Percentiles rank a stretch among this genome's conserved stretches.
phyloP scores from a whole-genome alignment of 2,113 vertebrate species.

The Scalopus aquaticus region DNA sequence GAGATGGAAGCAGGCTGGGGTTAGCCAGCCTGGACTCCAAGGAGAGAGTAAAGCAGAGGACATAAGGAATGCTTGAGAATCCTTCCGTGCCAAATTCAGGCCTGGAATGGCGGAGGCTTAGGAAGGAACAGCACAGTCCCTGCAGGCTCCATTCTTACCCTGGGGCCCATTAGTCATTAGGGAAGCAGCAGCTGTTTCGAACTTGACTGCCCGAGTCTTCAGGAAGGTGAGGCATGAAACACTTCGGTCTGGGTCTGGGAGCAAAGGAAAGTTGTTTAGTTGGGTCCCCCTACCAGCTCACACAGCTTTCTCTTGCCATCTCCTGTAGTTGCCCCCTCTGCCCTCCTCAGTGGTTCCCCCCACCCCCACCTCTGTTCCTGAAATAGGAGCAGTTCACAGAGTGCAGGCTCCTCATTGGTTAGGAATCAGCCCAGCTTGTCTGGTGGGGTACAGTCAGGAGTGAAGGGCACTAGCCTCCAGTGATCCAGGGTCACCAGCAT shows the following conservation, averaged over 20 bases:
- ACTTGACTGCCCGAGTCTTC: slow-evolving; percentile 62
- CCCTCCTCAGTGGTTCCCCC: no score
- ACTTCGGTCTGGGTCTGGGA: slow-evolving; percentile 77
- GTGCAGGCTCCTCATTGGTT: not conserved
- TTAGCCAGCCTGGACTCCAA: not conserved
- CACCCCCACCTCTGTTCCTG: not conserved
- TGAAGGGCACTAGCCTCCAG: not conserved
- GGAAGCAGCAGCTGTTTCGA: slow-evolving; percentile 63
- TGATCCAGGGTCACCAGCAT: no score
- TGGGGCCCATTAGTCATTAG: slow-evolving; percentile 82
- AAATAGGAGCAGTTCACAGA: accelerated
- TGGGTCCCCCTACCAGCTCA: accelerated
- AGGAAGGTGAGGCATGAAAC: slow-evolving; percentile 82
- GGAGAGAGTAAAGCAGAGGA: not conserved
- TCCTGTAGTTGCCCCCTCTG: no score
- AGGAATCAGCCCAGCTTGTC: not conserved
- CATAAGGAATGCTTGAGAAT: not conserved
- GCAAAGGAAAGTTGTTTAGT: not conserved
- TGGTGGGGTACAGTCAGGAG: not conserved
- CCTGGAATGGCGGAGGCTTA: not conserved
- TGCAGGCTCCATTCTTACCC: slow-evolving; percentile 72
- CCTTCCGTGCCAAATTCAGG: not conserved
- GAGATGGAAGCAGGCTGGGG: not conserved
- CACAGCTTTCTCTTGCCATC: not conserved
- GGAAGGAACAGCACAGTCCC: not conserved